These are phyloP conservation scores for Meteorus colon DNA, from an alignment of 2,888 invertebrate genomes.

Conservation along the genomic window DNA sequence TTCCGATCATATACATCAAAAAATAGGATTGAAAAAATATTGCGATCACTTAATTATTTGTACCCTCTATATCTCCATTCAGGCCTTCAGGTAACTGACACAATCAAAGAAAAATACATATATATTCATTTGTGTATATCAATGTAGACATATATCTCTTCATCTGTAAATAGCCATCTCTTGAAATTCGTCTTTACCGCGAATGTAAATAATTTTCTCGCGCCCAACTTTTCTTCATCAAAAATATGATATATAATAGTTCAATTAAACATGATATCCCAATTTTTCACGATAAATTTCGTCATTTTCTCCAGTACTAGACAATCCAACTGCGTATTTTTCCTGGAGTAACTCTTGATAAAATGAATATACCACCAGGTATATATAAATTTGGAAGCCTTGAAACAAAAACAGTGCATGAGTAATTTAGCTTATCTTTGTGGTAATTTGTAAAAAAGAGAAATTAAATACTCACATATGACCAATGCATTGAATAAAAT, in stretches of 20 bases:
- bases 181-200: not conserved
- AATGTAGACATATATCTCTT: not conserved
- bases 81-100: not conserved
- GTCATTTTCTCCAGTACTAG: not conserved
- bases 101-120: not conserved
- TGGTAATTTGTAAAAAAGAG: not conserved
- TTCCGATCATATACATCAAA: not conserved
- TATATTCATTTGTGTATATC: not conserved
- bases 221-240: not conserved
- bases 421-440: too few species aligned
- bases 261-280: constrained; percentile 4
- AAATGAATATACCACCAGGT: not conserved
- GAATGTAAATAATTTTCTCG: not conserved
- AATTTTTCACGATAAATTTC: constrained; percentile 13
- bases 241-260: not conserved
- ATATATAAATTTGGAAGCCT: not conserved
- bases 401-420: not conserved
- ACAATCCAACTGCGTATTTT: not conserved
- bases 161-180: not conserved
- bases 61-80: not conserved
- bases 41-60: not conserved
- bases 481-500: not conserved
- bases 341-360: not conserved
- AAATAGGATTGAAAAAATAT: not conserved
- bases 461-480: constrained; percentile 16